Evolutionary conservation across 2,113 vertebrate genomes (phyloP).

Genomic region (Hydropotes inermis): DNA sequence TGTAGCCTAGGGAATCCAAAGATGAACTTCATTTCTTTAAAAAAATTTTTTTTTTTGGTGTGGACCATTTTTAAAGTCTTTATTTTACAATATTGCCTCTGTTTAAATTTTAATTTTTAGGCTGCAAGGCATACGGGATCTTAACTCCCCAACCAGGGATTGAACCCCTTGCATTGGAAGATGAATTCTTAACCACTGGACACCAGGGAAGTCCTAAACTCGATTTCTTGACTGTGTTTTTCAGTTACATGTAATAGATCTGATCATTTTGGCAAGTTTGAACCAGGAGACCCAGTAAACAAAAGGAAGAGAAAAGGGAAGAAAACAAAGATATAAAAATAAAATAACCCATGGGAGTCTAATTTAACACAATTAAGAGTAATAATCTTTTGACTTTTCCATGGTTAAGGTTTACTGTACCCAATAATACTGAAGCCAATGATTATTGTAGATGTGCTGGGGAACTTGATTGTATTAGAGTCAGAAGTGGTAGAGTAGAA

Average conservation of each 20-base stretch:
- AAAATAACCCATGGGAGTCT: not conserved
- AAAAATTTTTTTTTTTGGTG: not conserved
- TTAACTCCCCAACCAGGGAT: not conserved
- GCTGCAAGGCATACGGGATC: not conserved
- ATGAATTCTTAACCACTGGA: not conserved
- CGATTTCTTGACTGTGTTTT: not conserved
- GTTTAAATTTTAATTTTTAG: not conserved
- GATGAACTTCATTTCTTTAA: not conserved
- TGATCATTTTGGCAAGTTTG: not conserved
- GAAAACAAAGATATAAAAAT: not conserved
- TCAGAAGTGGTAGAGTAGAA: not conserved
- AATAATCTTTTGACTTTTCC: not conserved
- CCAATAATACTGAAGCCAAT: not conserved
- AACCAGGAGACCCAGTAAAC: not conserved
- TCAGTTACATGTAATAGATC: not conserved
- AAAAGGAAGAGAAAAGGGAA: not conserved
- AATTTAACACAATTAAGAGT: not conserved
- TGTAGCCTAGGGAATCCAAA: not conserved
- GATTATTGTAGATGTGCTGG: not conserved
- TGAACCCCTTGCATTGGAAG: not conserved
- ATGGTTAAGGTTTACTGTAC: not conserved
- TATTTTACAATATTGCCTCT: not conserved
- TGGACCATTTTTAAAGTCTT: not conserved
- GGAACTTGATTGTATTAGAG: not conserved
- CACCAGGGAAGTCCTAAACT: not conserved